Evolutionary conservation across 2,888 invertebrate species (phyloP), one percentile per base, ranked within the genome.

Genomic region (Melipona beecheii): DNA sequence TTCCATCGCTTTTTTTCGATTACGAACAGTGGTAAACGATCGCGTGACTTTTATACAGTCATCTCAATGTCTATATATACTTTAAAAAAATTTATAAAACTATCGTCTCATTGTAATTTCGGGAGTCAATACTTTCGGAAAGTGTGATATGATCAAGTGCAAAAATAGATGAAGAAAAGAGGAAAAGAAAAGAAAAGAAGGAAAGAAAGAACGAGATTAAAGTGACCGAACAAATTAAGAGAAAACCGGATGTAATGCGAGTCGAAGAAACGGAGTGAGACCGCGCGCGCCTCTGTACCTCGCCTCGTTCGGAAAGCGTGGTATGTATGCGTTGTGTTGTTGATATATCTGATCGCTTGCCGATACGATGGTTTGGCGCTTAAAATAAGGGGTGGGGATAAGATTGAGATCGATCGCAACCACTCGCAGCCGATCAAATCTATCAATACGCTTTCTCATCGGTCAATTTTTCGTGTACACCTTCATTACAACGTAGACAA

Each of bases 361-460:
- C 68, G 62, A 56, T 72, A 19, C 68, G 62, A 56, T 72, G 24
- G 17, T 58, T 52, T 17, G 17, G 58, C 36, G 54, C 24, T 21
- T 13, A 19, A 31, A 72, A 56, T n/a, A 66, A 71, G 79, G 19
- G 24, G 24, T 17, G 17, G 56, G 49, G 60, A 49, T 19, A n/a
- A 21, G 60, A 68, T 50, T 11, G 50, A 49, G 15, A 84, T 78
- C 76, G 80, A 80, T 79, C 74, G 73, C 83, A 70, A 74, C 64
- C 75, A 78, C 68, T 74, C 66, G 68, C 69, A 75, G 50, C 76
- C 73, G 84, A 88, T 85, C 78, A 83, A 80, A 84, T 78, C 80
- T 75, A 88, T 85, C 89, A 90, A 91, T 89, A 91, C 91, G 90
- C 89, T 91, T 91, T 91, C 91, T 84, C 86, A 78, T 78, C 85